Evolutionary conservation across 2,113 vertebrate genomes (phyloP).

Genomic region (Mesitornis unicolor): DNA sequence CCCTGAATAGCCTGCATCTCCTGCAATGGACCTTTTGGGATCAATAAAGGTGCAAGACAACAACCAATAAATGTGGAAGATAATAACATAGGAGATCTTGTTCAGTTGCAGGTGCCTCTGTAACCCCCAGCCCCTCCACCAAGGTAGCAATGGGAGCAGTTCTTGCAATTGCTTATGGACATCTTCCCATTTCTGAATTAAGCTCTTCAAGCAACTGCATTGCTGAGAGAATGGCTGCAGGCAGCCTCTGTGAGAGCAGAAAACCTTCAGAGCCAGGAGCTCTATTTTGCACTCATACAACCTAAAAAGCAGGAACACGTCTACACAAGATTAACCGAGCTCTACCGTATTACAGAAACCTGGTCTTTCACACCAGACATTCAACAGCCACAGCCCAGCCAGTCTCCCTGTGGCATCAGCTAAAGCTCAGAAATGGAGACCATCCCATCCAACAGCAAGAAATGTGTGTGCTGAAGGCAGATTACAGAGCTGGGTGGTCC

Average conservation of each 20-base stretch:
- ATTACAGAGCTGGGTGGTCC: neutral
- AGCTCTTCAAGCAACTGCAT: fast-evolving
- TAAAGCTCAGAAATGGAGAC: neutral
- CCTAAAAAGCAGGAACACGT: fast-evolving
- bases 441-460: neutral
- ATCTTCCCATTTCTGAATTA: neutral
- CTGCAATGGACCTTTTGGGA: fast-evolving
- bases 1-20: neutral
- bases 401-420: fast-evolving
- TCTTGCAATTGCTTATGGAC: neutral
- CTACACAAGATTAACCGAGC: neutral
- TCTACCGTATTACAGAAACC: neutral
- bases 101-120: neutral
- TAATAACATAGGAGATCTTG: neutral
- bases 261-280: neutral
- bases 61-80: fast-evolving
- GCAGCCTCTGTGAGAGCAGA: neutral
- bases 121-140: neutral
- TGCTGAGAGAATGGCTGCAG: neutral
- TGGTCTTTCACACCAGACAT: neutral
- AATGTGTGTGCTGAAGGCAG: neutral
- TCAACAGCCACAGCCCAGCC: neutral
- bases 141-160: neutral
- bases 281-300: neutral
- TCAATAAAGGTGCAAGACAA: fast-evolving